Evolutionary conservation across 2,888 invertebrate genomes (phyloP).

Genomic region (Zelleria hepariella): DNA sequence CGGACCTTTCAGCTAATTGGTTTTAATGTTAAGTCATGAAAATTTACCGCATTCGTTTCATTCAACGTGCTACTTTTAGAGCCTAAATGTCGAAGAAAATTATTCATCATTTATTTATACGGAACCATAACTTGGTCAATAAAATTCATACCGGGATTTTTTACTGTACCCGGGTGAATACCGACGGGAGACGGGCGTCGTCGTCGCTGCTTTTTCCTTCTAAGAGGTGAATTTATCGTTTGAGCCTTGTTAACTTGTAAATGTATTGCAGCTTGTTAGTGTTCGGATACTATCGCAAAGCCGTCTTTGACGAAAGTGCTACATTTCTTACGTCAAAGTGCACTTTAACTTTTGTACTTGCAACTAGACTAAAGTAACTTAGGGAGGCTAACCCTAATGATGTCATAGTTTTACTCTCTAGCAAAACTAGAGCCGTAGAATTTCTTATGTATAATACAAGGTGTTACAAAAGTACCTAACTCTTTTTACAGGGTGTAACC

Average conservation of each 20-base stretch:
- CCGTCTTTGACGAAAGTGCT: not conserved
- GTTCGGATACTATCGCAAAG: constrained; percentile 7
- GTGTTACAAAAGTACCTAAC: too few species aligned
- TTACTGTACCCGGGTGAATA: not conserved
- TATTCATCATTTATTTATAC: not conserved
- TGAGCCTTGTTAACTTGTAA: constrained; percentile 43
- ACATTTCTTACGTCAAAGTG: not conserved
- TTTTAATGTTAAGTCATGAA: too few species aligned
- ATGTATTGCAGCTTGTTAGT: constrained; percentile 47
- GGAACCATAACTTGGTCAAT: not conserved
- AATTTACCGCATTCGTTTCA: too few species aligned
- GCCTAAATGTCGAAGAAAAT: not conserved
- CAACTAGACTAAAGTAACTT: too few species aligned
- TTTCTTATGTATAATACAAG: too few species aligned
- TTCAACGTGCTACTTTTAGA: too few species aligned
- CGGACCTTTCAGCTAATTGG: not conserved
- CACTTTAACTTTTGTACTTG: not conserved
- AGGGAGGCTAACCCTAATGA: too few species aligned
- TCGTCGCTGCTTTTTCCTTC: not conserved
- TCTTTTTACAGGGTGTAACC: too few species aligned
- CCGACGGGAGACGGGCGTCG: constrained; percentile 14
- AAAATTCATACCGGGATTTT: not conserved
- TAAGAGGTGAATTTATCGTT: constrained; percentile 37
- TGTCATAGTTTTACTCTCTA: too few species aligned
- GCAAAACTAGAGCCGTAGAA: too few species aligned